These are phyloP conservation scores for Semicossyphus pulcher DNA, from an alignment of 2,113 vertebrate genomes.

Conservation along the genomic window DNA sequence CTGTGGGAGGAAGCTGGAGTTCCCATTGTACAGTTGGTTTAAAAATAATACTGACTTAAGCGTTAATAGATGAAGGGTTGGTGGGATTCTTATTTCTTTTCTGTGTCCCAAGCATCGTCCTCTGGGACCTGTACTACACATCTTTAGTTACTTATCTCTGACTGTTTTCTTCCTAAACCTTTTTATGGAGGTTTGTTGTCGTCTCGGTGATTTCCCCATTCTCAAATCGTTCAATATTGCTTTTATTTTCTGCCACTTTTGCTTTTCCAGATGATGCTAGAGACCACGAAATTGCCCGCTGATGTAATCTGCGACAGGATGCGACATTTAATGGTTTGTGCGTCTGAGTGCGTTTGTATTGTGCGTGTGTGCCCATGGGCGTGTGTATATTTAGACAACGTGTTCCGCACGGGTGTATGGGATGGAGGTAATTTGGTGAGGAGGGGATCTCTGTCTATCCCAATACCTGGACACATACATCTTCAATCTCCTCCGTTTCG, in stretches of 20 bases:
- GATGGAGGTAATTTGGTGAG: slow-evolving; percentile 69
- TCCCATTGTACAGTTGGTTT: too few species aligned
- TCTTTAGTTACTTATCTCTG: slow-evolving; percentile 31
- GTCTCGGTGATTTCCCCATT: slow-evolving; percentile 46
- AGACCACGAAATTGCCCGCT: slow-evolving; percentile 65
- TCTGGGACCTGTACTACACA: slow-evolving; percentile 9
- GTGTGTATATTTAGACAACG: slow-evolving; percentile 59
- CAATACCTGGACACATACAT: slow-evolving; percentile 77
- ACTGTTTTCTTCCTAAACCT: slow-evolving; percentile 17
- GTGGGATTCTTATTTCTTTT: slow-evolving; percentile 9
- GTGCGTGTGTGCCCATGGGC: slow-evolving; percentile 11
- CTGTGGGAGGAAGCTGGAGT: too few species aligned
- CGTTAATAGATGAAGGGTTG: background rate
- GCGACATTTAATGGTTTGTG: slow-evolving; percentile 61
- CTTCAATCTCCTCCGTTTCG: slow-evolving; percentile 77
- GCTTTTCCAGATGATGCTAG: slow-evolving; percentile 51
- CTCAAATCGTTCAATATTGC: slow-evolving; percentile 53
- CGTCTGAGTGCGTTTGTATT: slow-evolving; percentile 47
- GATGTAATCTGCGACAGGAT: slow-evolving; percentile 68
- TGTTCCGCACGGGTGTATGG: slow-evolving; percentile 45
- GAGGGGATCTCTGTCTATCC: slow-evolving; percentile 70
- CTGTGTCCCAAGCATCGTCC: background rate
- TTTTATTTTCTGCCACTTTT: slow-evolving; percentile 64
- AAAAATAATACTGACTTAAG: too few species aligned
- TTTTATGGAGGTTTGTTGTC: slow-evolving; percentile 30